Conservation (phyloP, 2,797 vertebrate genomes). For the Micrastur ruficollis region DNA sequence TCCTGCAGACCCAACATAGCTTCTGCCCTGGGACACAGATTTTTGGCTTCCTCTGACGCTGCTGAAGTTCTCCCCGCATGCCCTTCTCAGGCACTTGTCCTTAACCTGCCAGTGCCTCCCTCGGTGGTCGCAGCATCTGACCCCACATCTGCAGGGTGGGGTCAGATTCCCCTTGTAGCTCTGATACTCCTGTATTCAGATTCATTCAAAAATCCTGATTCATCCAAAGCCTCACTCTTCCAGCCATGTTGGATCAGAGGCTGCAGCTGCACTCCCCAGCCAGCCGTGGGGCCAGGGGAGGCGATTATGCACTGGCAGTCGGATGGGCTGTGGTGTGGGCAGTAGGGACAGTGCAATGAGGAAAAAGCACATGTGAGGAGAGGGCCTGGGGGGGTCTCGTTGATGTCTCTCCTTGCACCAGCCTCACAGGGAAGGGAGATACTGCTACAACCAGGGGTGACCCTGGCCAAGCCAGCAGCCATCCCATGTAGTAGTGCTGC, state of each 20-base stretch:
- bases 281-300: background rate
- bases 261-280: background rate
- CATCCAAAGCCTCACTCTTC: background rate
- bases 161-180: background rate
- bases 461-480: background rate
- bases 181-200: background rate
- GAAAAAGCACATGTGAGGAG: background rate
- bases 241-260: background rate
- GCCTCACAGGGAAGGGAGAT: background rate
- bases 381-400: background rate
- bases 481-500: background rate
- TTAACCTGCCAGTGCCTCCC: background rate
- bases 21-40: background rate
- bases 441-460: background rate
- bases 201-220: background rate
- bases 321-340: background rate
- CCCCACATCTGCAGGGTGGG: background rate
- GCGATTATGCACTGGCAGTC: background rate
- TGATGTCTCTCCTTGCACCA: background rate
- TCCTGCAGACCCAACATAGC: background rate
- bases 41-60: background rate
- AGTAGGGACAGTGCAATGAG: background rate
- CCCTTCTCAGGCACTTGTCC: background rate
- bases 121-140: background rate
- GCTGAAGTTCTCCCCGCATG: background rate